These are phyloP conservation scores for Sprattus sprattus DNA, from an alignment of 2,113 vertebrate species.

Conservation along the genomic window DNA sequence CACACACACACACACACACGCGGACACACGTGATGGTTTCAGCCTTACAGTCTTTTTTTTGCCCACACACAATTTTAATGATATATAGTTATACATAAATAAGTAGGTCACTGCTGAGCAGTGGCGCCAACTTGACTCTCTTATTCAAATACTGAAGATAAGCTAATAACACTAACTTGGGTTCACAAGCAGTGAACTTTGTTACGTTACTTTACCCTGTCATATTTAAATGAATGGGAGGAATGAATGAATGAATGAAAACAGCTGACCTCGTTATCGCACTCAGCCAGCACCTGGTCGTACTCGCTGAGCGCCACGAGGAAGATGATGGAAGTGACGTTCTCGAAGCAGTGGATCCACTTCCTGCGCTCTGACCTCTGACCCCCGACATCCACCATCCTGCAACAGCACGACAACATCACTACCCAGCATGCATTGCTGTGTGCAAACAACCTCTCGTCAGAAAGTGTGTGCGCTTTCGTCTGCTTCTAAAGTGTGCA, in stretches of 20 bases:
- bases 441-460: neutral
- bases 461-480: neutral
- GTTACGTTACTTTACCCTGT: neutral
- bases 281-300: slow-evolving; percentile 95
- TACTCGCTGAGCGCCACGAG: slow-evolving; percentile 98
- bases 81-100: too few species aligned
- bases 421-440: neutral
- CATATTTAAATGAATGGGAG: neutral
- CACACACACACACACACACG: neutral
- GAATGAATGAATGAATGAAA: slow-evolving; percentile 8
- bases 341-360: slow-evolving; percentile 99
- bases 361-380: slow-evolving; percentile 97
- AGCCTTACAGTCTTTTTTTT: too few species aligned
- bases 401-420: slow-evolving; percentile 52
- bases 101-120: neutral
- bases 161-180: too few species aligned
- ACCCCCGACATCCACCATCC: slow-evolving; percentile 98
- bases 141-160: neutral
- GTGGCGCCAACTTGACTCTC: neutral
- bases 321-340: slow-evolving; percentile 99
- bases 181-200: neutral
- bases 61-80: too few species aligned
- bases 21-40: too few species aligned
- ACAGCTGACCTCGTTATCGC: slow-evolving; percentile 91
- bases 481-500: too few species aligned